Percentiles rank a stretch among this genome's conserved stretches.
phyloP scores from a whole-genome alignment of 2,797 vertebrate genomes.

The Rhinoraja longicauda region DNA sequence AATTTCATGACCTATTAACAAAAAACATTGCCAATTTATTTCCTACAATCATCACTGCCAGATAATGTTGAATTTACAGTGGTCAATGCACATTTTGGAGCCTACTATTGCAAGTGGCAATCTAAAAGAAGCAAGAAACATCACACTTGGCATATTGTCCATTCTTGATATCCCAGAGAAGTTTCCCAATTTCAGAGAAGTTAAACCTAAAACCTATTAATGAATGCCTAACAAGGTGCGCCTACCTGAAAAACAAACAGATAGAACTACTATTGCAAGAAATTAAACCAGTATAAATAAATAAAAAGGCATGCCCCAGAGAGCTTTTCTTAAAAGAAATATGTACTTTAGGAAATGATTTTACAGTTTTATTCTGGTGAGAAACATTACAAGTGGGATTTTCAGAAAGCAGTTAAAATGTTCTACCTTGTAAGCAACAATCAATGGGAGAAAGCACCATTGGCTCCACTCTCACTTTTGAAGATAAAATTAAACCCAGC shows the following conservation, averaged over 20 bases:
- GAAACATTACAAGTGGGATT: not conserved
- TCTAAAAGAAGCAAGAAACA: not conserved
- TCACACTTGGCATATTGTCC: too few relatives aligned
- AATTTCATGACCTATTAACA: not conserved
- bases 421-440: not conserved
- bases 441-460: not conserved
- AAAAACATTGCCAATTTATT: not conserved
- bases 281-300: not conserved
- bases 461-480: not conserved
- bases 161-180: not conserved
- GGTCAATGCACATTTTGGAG: not conserved
- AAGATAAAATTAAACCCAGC: not conserved
- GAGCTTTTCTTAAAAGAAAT: not conserved
- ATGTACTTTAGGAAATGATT: not conserved
- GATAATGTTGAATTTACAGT: not conserved
- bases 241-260: not conserved
- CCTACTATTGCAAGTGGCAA: not conserved
- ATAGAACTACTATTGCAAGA: not conserved
- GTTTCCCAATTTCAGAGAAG: not conserved
- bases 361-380: not conserved
- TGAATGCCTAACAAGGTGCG: not conserved
- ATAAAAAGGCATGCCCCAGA: not conserved
- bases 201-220: not conserved
- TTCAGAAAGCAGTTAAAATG: not conserved
- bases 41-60: not conserved